Conservation (phyloP, 2,888 invertebrate species). For the Pogonocherus hispidulus region DNA sequence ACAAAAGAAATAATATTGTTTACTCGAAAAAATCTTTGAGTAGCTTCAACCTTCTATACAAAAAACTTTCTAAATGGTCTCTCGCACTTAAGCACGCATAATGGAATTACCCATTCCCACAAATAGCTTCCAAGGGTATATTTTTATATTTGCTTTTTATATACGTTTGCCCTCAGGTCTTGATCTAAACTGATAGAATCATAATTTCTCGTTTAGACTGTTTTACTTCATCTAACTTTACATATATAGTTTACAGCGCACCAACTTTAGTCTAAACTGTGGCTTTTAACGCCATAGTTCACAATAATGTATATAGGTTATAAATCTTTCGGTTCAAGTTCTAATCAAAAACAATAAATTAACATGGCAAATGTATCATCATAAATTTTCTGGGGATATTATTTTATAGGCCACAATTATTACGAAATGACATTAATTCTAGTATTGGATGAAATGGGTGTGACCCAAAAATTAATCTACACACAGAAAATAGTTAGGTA, state of each 20-base stretch:
- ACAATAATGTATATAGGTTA: not conserved
- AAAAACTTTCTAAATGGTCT: too few species aligned
- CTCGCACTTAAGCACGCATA: too few species aligned
- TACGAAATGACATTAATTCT: not conserved
- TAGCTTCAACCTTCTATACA: too few species aligned
- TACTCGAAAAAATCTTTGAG: too few species aligned
- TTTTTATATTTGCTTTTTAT: too few species aligned
- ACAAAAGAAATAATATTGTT: too few species aligned
- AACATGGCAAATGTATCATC: not conserved
- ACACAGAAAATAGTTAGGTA: too few species aligned
- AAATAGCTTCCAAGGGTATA: too few species aligned
- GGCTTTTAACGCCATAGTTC: conserved; percentile 2
- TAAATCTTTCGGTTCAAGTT: not conserved
- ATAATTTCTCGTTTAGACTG: not conserved
- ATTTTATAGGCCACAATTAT: not conserved
- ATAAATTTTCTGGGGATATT: not conserved
- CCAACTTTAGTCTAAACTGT: not conserved
- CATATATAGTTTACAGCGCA: not conserved
- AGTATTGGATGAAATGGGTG: not conserved
- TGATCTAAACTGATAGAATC: conserved; percentile 2
- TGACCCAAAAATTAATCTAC: too few species aligned
- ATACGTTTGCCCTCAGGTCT: not conserved
- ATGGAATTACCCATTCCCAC: too few species aligned
- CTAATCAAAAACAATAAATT: not conserved
- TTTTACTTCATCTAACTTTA: not conserved